Percentiles rank a stretch among this genome's conserved stretches.
Evolutionary conservation across 2,113 vertebrate species (phyloP).

Genomic region (Bubo scandiacus): DNA sequence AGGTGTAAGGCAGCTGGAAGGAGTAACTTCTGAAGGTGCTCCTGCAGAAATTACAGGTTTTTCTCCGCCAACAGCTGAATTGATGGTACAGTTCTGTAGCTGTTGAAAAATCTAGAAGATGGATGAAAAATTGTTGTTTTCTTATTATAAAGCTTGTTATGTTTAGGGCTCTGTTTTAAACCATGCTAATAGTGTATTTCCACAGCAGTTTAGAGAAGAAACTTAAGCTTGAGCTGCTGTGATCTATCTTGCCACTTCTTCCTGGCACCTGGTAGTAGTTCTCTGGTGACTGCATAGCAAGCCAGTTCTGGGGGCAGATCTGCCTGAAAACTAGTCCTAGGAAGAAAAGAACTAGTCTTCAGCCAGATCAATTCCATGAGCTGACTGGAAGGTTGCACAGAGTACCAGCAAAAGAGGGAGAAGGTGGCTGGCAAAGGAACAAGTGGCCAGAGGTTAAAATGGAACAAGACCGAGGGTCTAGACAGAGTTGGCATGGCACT

Average conservation of each 20-base stretch:
- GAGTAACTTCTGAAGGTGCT: background rate
- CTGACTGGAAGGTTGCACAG: background rate
- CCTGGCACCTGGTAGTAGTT: background rate
- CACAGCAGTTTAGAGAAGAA: background rate
- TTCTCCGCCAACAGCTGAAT: background rate
- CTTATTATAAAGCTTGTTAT: background rate
- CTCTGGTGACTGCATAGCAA: background rate
- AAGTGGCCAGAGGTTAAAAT: background rate
- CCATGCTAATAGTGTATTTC: background rate
- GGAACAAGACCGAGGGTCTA: background rate
- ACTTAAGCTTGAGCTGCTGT: background rate
- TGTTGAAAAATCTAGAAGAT: background rate
- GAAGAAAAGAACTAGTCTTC: background rate
- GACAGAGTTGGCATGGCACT: background rate
- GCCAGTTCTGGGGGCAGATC: background rate
- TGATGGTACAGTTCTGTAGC: background rate
- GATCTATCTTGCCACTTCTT: background rate
- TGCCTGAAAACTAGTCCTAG: background rate
- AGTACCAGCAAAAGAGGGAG: background rate
- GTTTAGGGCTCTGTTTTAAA: background rate
- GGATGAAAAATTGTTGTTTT: background rate
- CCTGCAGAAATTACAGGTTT: background rate
- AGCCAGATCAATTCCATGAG: background rate
- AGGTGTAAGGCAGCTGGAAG: background rate
- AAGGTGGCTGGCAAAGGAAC: background rate